Evolutionary conservation across 2,113 vertebrate species (phyloP), one percentile per base, ranked within the genome.

Genomic region (Forbesichthys agassizii): DNA sequence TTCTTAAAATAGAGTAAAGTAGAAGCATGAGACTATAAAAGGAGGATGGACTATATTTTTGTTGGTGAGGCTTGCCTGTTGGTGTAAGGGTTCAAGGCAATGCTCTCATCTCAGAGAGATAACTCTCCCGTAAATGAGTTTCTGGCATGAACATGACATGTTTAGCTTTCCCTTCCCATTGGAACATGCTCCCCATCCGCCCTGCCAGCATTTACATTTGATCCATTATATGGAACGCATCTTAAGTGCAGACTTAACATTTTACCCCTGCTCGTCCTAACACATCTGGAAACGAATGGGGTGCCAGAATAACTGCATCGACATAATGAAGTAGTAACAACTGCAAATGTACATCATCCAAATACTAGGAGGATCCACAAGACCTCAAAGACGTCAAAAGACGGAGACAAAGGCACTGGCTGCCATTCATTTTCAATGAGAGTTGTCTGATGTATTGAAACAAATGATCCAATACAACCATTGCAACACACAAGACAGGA

Each of bases 241-340:
- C 56, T 48, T 57, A 20, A 20, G 65, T 69, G 72, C 74, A 69
- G 79, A 62, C 72, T 57, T 65, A 59, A 51, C 74, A 68, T 80
- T 75, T 65, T 54, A 71, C 64, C 61, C 70, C 49, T 73, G 67
- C 59, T 73, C 20, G 20, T 20, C 16, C 49, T 13, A 47, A 48
- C 74, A 60, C 27, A 8, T 69, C 64, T 9, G 33, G 73, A 80
- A 78, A 77, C 47, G 57, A 83, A 81, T 81, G 78, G 69, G 71
- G 55, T 46, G 16, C 63, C 76, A 73, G 68, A 13, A 57, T 18
- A 64, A 58, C 73, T 6, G 71, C 71, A 80, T 20, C 20, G 20
- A 20, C 20, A 20, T 20, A 20, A 78, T 82, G 86, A 79, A 71
- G 64, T 73, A 79, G 76, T 42, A 42, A 42, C 36, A 7, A 7